phyloP scores from a whole-genome alignment of 2,113 vertebrate species.

The Etia nguti region DNA sequence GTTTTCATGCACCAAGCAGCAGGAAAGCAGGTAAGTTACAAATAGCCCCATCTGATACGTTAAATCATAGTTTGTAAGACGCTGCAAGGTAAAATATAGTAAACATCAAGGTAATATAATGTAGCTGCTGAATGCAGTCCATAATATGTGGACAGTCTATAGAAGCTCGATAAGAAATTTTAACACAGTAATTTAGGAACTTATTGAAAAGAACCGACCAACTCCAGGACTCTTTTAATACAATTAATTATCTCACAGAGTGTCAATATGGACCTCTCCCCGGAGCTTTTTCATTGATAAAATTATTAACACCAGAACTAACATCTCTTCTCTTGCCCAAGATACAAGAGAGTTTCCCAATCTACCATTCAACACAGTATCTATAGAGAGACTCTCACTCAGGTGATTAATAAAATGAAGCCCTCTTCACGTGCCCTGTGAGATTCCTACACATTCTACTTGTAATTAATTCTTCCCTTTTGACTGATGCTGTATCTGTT shows the following conservation, averaged over 20 bases:
- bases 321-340: background rate
- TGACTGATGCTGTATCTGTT: background rate
- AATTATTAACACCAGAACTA: background rate
- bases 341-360: background rate
- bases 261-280: background rate
- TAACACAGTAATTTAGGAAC: background rate
- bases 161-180: background rate
- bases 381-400: too few species aligned
- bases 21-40: background rate
- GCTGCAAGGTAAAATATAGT: background rate
- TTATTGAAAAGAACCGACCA: background rate
- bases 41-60: rapidly evolving
- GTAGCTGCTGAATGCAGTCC: background rate
- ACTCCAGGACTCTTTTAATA: background rate
- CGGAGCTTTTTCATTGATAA: background rate
- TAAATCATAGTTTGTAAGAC: background rate
- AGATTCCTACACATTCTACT: background rate
- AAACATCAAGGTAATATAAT: rapidly evolving
- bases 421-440: background rate
- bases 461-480: background rate
- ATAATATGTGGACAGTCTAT: background rate
- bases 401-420: background rate
- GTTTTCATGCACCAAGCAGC: background rate
- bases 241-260: background rate
- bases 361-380: rapidly evolving